Percentiles rank a stretch among this genome's conserved stretches.
phyloP scores from a whole-genome alignment of 2,113 vertebrate genomes.

The Calidris pygmaea region DNA sequence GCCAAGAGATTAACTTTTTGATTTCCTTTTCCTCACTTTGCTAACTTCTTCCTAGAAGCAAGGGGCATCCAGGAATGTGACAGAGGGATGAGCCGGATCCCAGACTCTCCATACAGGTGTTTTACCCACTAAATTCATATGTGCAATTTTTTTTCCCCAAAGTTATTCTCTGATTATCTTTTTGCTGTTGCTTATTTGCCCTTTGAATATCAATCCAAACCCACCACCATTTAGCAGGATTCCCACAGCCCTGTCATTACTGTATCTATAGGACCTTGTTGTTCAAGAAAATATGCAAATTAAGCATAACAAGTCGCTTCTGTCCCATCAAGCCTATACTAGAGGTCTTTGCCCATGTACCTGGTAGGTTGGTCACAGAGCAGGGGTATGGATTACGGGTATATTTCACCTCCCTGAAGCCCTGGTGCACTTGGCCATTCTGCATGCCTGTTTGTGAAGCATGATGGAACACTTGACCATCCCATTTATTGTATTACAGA shows the following conservation, averaged over 20 bases:
- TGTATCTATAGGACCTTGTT: background rate
- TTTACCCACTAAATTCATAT: background rate
- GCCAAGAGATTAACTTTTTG: background rate
- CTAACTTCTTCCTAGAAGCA: background rate
- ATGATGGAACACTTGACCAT: accelerated
- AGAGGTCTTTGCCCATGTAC: background rate
- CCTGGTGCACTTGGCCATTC: background rate
- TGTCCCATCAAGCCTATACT: background rate
- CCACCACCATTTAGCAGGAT: background rate
- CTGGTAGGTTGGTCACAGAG: background rate
- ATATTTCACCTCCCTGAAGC: accelerated
- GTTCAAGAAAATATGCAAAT: accelerated
- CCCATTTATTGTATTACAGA: background rate
- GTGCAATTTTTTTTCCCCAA: accelerated
- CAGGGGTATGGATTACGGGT: background rate
- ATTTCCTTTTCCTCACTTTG: background rate
- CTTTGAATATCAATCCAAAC: background rate
- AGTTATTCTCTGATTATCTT: background rate
- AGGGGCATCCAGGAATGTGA: background rate
- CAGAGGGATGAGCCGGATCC: background rate
- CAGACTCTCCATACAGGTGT: background rate
- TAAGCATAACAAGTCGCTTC: background rate
- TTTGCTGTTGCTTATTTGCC: background rate
- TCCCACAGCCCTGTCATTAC: background rate
- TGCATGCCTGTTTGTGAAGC: background rate